Evolutionary conservation across 2,888 invertebrate genomes (phyloP).

Genomic region (Melinaea menophilus): DNA sequence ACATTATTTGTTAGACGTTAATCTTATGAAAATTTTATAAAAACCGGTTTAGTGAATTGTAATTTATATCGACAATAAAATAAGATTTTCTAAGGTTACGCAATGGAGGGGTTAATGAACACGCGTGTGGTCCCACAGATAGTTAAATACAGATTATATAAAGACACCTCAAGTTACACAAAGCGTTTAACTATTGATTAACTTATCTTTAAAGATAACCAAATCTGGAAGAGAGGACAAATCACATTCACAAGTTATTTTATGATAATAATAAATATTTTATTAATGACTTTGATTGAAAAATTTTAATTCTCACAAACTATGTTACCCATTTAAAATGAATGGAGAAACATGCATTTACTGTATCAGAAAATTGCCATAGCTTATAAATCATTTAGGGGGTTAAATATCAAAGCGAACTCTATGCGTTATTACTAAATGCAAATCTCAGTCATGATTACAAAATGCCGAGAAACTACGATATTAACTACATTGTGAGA

Average conservation of each 20-base stretch:
- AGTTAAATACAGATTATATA: constrained; percentile 30
- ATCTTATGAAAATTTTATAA: neutral
- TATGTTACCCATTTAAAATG: too few species aligned
- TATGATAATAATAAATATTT: too few species aligned
- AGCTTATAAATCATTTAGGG: constrained; percentile 4
- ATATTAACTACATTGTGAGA: constrained; percentile 1
- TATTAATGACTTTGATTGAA: too few species aligned
- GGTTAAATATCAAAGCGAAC: constrained; percentile 5
- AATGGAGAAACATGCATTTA: too few species aligned
- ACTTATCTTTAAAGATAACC: neutral
- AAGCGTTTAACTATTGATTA: neutral
- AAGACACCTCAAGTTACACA: constrained; percentile 26
- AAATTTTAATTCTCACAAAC: too few species aligned
- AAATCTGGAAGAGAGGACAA: neutral
- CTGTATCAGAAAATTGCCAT: neutral
- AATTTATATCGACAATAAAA: constrained; percentile 28
- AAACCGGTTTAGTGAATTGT: constrained; percentile 13
- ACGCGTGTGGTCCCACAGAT: constrained; percentile 27
- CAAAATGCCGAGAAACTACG: neutral
- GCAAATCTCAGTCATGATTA: constrained; percentile 3
- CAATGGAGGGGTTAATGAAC: constrained; percentile 18
- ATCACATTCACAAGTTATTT: too few species aligned
- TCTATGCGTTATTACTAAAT: constrained; percentile 6
- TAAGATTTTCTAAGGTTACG: constrained; percentile 22
- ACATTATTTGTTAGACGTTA: neutral